Percentiles rank a stretch among this genome's conserved stretches.
phyloP scores from a whole-genome alignment of 2,113 vertebrate genomes.

The Corydoras sp. region DNA sequence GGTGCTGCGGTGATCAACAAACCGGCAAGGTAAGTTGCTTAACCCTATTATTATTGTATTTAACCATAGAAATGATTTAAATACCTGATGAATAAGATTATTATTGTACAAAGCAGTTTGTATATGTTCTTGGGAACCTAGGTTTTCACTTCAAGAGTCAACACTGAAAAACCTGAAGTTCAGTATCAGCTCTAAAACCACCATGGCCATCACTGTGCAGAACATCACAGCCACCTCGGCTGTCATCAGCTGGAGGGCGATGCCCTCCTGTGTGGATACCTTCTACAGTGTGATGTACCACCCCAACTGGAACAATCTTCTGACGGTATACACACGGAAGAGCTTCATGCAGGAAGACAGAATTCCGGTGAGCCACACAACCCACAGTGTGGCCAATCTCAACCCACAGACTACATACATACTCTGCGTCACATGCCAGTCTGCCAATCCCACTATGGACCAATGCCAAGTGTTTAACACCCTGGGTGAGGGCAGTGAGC shows the following conservation, averaged over 20 bases:
- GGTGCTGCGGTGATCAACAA: no score
- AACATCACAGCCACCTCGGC: conserved; percentile 76
- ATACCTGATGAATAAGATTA: no score
- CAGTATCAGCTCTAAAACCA: not conserved
- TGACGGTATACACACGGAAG: conserved; percentile 72
- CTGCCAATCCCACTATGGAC: conserved; percentile 69
- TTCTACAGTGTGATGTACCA: conserved; percentile 88
- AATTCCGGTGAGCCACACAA: conserved; percentile 74
- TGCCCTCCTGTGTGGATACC: conserved; percentile 68
- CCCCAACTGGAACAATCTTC: conserved; percentile 77
- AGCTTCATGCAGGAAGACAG: conserved; percentile 76
- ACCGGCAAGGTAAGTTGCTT: no score
- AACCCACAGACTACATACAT: conserved; percentile 77
- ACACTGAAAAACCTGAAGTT: not conserved
- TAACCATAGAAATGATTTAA: no score
- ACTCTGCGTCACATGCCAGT: conserved; percentile 80
- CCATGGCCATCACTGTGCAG: conserved; percentile 70
- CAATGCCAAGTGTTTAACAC: conserved; percentile 81
- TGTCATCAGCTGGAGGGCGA: conserved; percentile 69
- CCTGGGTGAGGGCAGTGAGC: conserved; percentile 48
- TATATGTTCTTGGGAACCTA: no score
- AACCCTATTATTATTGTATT: no score
- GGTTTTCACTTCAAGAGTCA: no score
- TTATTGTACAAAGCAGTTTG: no score
- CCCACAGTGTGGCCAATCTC: conserved; percentile 70